Conservation (phyloP, 2,797 vertebrate species). For the Myiothlypis coronata region DNA sequence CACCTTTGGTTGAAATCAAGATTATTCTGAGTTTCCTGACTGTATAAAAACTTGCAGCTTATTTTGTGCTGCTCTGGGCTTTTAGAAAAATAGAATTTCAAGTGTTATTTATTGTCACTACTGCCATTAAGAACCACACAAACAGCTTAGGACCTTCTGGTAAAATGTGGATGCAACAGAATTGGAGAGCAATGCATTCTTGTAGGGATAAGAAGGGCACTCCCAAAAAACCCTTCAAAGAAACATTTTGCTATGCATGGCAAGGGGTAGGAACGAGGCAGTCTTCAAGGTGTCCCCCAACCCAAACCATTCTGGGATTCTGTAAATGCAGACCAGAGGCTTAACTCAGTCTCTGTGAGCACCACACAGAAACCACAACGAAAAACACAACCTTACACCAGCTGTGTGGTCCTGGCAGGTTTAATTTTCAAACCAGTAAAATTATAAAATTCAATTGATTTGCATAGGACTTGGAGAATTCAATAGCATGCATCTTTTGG, state of each 20-base stretch:
- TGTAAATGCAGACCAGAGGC: neutral
- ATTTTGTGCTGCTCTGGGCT: neutral
- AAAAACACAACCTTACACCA: neutral
- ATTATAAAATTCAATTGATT: neutral
- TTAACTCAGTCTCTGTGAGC: neutral
- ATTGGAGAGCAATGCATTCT: neutral
- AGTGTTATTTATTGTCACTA: neutral
- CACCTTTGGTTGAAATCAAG: neutral
- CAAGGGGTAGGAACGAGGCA: rapidly evolving
- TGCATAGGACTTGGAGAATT: neutral
- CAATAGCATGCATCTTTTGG: neutral
- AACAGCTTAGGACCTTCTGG: neutral
- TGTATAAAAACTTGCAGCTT: neutral
- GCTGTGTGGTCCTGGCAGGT: rapidly evolving
- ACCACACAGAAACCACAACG: neutral
- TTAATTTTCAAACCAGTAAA: neutral
- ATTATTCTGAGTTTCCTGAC: neutral
- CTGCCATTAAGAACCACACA: neutral
- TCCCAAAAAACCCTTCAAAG: neutral
- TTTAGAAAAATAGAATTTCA: neutral
- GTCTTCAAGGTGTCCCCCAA: neutral
- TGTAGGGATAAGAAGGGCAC: neutral
- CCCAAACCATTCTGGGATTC: neutral
- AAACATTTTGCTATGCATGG: neutral
- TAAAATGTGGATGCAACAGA: neutral